Conservation (phyloP, 2,797 vertebrate genomes). For the Moxostoma hubbsi region DNA sequence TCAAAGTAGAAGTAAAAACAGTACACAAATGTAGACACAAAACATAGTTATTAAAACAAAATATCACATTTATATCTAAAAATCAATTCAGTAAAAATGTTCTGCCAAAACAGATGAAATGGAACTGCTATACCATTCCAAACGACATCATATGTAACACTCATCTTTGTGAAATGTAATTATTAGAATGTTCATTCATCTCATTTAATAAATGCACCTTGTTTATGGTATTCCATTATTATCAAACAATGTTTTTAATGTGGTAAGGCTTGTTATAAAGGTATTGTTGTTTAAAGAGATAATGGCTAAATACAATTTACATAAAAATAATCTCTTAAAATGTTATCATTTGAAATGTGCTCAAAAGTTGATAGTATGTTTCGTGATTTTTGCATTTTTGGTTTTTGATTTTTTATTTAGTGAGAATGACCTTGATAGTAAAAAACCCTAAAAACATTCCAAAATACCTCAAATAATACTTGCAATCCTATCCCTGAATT, state of each 20-base stretch:
- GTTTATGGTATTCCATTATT: not conserved
- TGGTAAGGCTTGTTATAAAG: conserved; percentile 58
- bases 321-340: conserved; percentile 63
- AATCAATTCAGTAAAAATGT: conserved; percentile 60
- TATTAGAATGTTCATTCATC: conserved; percentile 1
- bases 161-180: conserved; percentile 22
- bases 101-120: conserved; percentile 52
- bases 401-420: no score
- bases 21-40: conserved; percentile 60
- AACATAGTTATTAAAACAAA: conserved; percentile 22
- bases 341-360: conserved; percentile 38
- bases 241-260: not conserved
- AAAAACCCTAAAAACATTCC: no score
- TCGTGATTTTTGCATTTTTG: not conserved
- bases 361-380: conserved; percentile 66
- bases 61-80: conserved; percentile 46
- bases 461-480: not conserved
- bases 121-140: not conserved
- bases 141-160: conserved; percentile 27
- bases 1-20: conserved; percentile 39
- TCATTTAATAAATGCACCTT: not conserved
- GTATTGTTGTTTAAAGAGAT: conserved; percentile 56
- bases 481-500: not conserved
- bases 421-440: no score
- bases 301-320: conserved; percentile 45